These are phyloP conservation scores for Rhinella marina DNA, from an alignment of 2,797 vertebrate genomes.

Conservation along the genomic window DNA sequence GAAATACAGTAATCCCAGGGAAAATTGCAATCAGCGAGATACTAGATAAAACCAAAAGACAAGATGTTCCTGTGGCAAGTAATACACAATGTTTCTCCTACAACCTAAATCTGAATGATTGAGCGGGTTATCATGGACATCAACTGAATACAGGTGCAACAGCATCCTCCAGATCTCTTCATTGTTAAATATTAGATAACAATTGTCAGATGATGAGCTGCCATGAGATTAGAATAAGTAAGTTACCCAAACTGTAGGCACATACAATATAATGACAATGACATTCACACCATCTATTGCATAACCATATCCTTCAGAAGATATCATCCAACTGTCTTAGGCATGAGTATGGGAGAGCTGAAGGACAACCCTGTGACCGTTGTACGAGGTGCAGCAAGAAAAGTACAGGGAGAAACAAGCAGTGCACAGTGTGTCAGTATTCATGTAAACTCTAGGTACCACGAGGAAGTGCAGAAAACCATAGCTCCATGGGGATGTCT, in stretches of 20 bases:
- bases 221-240: too few relatives aligned
- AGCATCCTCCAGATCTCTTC: neutral
- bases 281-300: neutral
- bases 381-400: too few relatives aligned
- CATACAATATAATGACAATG: neutral
- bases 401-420: too few relatives aligned
- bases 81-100: neutral
- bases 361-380: too few relatives aligned
- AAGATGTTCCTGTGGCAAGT: constrained; percentile 32
- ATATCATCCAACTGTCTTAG: too few relatives aligned
- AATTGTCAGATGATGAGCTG: neutral
- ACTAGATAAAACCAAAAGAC: constrained; percentile 46
- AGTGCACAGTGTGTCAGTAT: too few relatives aligned
- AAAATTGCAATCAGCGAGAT: constrained; percentile 53
- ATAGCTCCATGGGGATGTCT: too few relatives aligned
- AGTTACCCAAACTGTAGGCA: neutral
- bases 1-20: constrained; percentile 44
- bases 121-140: neutral
- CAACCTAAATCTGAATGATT: constrained; percentile 18
- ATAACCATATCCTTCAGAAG: too few relatives aligned
- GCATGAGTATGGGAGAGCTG: too few relatives aligned
- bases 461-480: too few relatives aligned
- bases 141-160: neutral
- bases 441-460: too few relatives aligned
- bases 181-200: neutral